Evolutionary conservation across 2,797 vertebrate genomes (phyloP), one percentile per base, ranked within the genome.

Genomic region (Anolis apletophallus): DNA sequence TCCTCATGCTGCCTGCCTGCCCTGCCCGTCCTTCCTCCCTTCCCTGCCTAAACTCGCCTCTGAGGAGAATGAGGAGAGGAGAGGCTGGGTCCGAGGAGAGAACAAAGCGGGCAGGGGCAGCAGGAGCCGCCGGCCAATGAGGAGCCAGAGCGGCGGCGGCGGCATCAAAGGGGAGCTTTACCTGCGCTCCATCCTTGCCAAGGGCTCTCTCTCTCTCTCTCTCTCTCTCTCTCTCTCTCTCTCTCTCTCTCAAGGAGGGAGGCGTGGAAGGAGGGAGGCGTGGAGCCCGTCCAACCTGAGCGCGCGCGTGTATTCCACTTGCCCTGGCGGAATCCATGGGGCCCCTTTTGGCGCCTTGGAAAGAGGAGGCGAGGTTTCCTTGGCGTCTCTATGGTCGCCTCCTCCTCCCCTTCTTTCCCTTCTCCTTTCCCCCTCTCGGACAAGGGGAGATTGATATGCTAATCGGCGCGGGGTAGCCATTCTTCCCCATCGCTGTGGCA

Each of bases 401-500:
- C 46, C 50, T 26, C 50, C 16, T 16, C 61, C 34, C 26, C 26
- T n/a, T 67, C 32, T 50, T 16, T 16, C 61, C 50, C 16, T 26
- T 7, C 5, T 3, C 17, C 11, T 67, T 1, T 13, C 19, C 9
- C 3, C 19, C 21, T 36, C 61, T 72, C 64, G 61, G 40, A 72
- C 61, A 75, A 64, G 83, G 34, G 78, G 85, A 84, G 78, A 84
- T 81, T 78, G 79, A 87, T 88, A 86, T 89, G 87, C 85, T 88
- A 89, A 89, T 84, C 52, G 81, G 82, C 54, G 67, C 79, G 80
- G 80, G 85, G 84, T 74, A 79, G 87, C 79, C 90, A 82, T 85
- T 84, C 85, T 87, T 82, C 64, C 85, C 80, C 79, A 89, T 91
- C 80, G 57, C 90, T 88, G 83, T 89, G 88, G 90, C 74, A 91